These are phyloP conservation scores for Smutsia gigantea DNA, from an alignment of 2,797 vertebrate genomes.

Conservation along the genomic window DNA sequence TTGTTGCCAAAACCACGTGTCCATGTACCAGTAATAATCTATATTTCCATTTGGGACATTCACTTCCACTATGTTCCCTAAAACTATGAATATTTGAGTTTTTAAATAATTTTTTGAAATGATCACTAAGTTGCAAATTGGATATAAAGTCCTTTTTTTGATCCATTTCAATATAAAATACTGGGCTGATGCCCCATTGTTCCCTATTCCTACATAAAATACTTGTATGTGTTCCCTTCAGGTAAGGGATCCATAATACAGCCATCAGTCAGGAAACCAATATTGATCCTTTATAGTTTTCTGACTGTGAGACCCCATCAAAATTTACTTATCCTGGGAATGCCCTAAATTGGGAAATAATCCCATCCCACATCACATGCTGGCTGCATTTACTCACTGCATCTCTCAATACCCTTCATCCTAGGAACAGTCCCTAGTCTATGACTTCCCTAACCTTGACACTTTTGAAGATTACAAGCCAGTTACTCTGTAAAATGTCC, in stretches of 20 bases:
- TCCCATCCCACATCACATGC: too few species aligned
- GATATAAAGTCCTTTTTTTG: neutral
- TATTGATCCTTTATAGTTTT: neutral
- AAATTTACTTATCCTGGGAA: neutral
- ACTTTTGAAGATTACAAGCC: neutral
- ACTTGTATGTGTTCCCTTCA: neutral
- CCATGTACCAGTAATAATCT: fast-evolving
- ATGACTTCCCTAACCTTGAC: neutral
- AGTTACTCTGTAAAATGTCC: neutral
- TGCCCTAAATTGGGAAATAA: too few species aligned
- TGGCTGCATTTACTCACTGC: too few species aligned
- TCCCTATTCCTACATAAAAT: neutral
- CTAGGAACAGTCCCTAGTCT: too few species aligned
- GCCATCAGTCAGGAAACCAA: fast-evolving
- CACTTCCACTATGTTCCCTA: neutral
- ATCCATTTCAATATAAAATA: neutral
- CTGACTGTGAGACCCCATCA: fast-evolving
- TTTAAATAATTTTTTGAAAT: neutral
- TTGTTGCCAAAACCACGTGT: fast-evolving
- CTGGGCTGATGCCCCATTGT: neutral
- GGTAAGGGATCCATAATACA: fast-evolving
- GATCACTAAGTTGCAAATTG: neutral
- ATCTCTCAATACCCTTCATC: neutral
- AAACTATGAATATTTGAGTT: neutral
- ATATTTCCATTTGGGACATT: fast-evolving